Evolutionary conservation across 2,888 invertebrate species (phyloP), one percentile per base, ranked within the genome.

Genomic region (Rhaphigaster nebulosa): DNA sequence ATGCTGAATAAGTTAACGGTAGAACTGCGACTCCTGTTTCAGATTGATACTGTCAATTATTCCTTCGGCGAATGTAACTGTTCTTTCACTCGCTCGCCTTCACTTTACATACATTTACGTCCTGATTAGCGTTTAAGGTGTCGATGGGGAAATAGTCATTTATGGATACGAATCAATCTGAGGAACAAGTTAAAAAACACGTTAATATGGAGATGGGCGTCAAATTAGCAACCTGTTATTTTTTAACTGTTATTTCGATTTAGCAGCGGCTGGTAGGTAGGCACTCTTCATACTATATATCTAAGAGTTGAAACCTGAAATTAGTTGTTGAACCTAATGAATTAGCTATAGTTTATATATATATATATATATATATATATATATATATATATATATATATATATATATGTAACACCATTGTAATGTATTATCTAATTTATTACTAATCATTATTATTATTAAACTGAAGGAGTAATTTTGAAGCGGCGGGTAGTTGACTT

Each of bases 21-120:
- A 45, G 84, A n/a, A 45, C n/a, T 45, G 84, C 84, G 45, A 50
- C 84, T 84, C 45, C 41, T 84, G n/a, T 45, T 84, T 84, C 84
- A n/a, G 41, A 41, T 84, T 50, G 84, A 84, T 84, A 84, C 84
- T 84, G 84, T 84, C 84, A 84, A 84, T 84, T 84, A 84, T 84
- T 6, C 45, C 84, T 26, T n/a, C n/a, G 3, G 1, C 84, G 84
- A n/a, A 45, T 26, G 45, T 84, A 84, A 84, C 84, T 45, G 84
- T 84, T 84, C 84, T 84, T 84, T 76, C 70, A 38, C 70, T 38
- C 70, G 70, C 70, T 70, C 70, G 34, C 70, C 70, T 34, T 70
- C 70, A 38, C 34, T 34, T 76, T 76, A 76, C 34, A 76, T 76
- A 38, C 20, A 76, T 23, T 76, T 76, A 6, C 34, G 18, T 20